Evolutionary conservation across 2,888 invertebrate genomes (phyloP).

Genomic region (Heliothis peltigera): DNA sequence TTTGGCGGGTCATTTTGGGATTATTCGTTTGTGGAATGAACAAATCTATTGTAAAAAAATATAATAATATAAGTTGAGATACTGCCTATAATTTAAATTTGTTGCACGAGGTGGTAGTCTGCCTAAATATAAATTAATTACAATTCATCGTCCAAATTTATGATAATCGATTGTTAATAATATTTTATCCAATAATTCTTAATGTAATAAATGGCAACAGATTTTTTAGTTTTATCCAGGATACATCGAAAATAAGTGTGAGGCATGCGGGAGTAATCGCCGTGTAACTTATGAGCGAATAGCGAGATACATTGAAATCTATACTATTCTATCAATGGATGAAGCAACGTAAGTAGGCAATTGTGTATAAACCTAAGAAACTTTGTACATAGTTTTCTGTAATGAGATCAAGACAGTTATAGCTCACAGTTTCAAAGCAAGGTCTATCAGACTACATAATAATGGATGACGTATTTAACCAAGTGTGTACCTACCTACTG

Average conservation of each 20-base stretch:
- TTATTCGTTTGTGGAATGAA: conserved; percentile 26
- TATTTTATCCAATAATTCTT: conserved; percentile 46
- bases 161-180: conserved; percentile 29
- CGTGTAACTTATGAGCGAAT: conserved; percentile 28
- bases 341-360: no score
- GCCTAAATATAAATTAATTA: neutral
- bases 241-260: conserved; percentile 67
- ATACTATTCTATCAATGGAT: no score
- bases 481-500: no score
- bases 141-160: neutral
- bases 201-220: conserved; percentile 50
- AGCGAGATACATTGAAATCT: conserved; percentile 19
- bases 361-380: no score
- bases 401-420: no score
- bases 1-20: conserved; percentile 16
- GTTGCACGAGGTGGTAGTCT: neutral
- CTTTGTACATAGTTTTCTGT: no score
- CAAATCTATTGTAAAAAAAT: conserved; percentile 7
- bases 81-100: no score
- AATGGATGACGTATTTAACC: no score
- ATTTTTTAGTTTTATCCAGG: conserved; percentile 62
- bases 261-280: conserved; percentile 34
- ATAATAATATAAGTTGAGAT: no score
- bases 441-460: no score
- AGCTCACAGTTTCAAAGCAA: no score